Base-by-base conservation (phyloP, 2,888 invertebrate species). In the Rhingia campestris region DNA sequence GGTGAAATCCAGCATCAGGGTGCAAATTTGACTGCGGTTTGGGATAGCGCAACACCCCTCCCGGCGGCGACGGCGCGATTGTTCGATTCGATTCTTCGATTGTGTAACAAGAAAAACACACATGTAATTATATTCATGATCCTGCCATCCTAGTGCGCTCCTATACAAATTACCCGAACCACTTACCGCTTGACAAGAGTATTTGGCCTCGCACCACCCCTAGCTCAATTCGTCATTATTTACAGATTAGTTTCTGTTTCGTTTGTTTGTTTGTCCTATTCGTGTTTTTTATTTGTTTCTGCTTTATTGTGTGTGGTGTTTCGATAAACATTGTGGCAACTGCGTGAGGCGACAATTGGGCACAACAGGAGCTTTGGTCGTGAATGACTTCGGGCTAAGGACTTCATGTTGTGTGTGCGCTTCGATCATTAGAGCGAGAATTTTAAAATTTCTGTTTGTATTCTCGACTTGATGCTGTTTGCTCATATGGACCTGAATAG, bases 341-440 rank as follows among this genome's bases (percentile, higher is more conserved):
- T 80, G 84, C 49, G 66, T 35, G 7, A 49, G 70, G 80, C 74
- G 84, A 80, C 80, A 74, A 84, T 80, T 74, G 84, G 41, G 64
- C 45, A 75, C 69, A 67, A 59, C 66, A 70, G 58, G 54, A 73
- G 70, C 12, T 43, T 39, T 49, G 87, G 87, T 88, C 88, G 87
- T 87, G 88, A 89, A 89, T 89, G 88, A 87, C 88, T 86, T 86
- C 59, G 12, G 74, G 80, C 67, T 22, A 49, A 70, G 66, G 61
- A 76, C 81, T 82, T 77, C 59, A 80, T 32, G 47, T 63, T 67
- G 64, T 77, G 67, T 74, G 64, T 79, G 59, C 2, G 22, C 22
- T 22, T 39, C 58, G 75, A 80, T 84, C 80, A 84, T 84, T 80
- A 84, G 74, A 84, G 84, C 74, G 70, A 47, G 64, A 66, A 72